phyloP scores from a whole-genome alignment of 2,113 vertebrate species.

The Megaleporinus macrocephalus region DNA sequence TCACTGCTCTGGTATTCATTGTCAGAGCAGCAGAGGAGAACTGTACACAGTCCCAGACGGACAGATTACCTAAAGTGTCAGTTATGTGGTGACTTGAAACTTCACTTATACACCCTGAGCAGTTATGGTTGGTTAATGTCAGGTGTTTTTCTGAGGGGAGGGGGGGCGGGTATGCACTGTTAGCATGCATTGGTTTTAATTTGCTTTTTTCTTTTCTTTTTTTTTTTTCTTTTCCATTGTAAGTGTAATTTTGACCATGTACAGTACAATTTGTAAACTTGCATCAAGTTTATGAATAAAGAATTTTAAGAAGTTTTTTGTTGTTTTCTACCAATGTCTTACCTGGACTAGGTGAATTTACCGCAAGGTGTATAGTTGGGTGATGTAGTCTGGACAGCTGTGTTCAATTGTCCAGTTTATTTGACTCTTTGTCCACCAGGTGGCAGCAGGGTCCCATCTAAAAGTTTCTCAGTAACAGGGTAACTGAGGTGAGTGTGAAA shows the following conservation, averaged over 20 bases:
- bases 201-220: conserved; percentile 61
- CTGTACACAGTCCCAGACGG: neutral
- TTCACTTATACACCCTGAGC: conserved; percentile 10
- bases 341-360: too few species aligned
- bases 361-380: neutral
- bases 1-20: neutral
- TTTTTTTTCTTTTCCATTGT: conserved; percentile 64
- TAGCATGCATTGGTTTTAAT: conserved; percentile 78
- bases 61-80: conserved; percentile 10
- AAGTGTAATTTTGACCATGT: conserved; percentile 84
- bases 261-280: conserved; percentile 85
- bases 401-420: neutral
- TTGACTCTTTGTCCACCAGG: conserved; percentile 27
- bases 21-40: neutral
- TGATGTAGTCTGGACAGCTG: neutral
- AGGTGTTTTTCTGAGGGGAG: conserved; percentile 64
- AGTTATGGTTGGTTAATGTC: conserved; percentile 60
- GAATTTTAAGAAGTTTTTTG: conserved; percentile 79
- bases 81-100: conserved; percentile 26
- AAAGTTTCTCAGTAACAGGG: neutral
- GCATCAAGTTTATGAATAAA: conserved; percentile 88
- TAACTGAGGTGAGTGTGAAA: neutral
- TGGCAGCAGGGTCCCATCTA: conserved; percentile 29
- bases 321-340: neutral
- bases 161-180: conserved; percentile 79